Evolutionary conservation across 2,797 vertebrate genomes (phyloP), one percentile per base, ranked within the genome.

Genomic region (Cynodonichthys magdalenae): DNA sequence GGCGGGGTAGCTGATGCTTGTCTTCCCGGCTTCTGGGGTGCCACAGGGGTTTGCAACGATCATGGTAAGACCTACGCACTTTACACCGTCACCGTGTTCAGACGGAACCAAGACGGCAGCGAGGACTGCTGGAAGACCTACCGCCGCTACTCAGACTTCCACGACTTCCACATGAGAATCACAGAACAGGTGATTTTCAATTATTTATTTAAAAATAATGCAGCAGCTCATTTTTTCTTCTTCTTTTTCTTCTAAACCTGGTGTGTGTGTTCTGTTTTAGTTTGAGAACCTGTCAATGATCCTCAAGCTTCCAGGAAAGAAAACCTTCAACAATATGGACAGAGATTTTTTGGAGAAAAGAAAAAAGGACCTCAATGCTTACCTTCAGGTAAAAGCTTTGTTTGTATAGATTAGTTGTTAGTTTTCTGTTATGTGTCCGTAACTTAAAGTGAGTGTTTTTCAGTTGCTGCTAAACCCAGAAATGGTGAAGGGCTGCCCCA

Each of bases 251-350:
- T 47, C 2, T 65, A 3, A 59, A 17, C 18, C 8, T 53, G 24
- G 24, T 28, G 3, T 15, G 8, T 65, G 7, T 46, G 0, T 63
- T 74, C 54, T 79, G 42, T 59, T 69, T 82, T 80, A 99, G 98
- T 98, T 99, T 93, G 96, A 98, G 90, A 96, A 95, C 89, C 91
- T 99, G 55, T 88, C 92, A 47, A 94, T 93, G 39, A 95, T 98
- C 82, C 92, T 99, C 64, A 98, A 95, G 83, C 95, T 99, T 89
- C 98, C 98, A 15, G 98, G 98, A 20, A 99, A 99, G 81, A 99
- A 97, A 89, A 99, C 98, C 12, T 99, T 99, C 84, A 99, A 99
- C 90, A 99, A 99, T 75, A 99, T 99, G 98, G 97, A 99, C 91
- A 92, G 94, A 92, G 97, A 99, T 53, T 99, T 99, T 83, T 87